Percentiles rank a stretch among this genome's conserved stretches.
Evolutionary conservation across 2,888 invertebrate genomes (phyloP).

Genomic region (Pachymerium ferrugineum): DNA sequence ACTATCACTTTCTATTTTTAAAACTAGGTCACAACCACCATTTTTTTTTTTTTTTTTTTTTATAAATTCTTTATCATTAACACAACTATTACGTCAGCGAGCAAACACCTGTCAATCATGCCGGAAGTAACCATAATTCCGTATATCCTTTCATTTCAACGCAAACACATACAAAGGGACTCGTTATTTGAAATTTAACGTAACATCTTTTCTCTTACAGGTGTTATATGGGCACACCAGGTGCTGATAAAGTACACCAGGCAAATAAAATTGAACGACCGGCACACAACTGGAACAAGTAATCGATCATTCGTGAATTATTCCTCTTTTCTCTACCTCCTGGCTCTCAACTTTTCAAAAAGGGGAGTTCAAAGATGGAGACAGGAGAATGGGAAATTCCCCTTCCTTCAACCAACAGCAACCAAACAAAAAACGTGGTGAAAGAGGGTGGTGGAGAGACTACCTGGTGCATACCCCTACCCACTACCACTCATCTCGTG

Average conservation of each 20-base stretch:
- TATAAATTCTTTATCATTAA: not conserved
- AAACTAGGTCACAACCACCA: conserved; percentile 28
- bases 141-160: too few relatives aligned
- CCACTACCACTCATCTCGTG: too few relatives aligned
- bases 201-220: not conserved
- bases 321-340: too few relatives aligned
- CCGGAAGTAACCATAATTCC: not conserved
- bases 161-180: not conserved
- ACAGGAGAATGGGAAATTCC: not conserved
- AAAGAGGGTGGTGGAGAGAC: not conserved
- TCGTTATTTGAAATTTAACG: not conserved
- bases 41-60: not conserved
- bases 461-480: not conserved
- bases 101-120: not conserved
- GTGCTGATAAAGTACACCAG: not conserved
- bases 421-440: not conserved
- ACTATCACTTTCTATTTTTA: conserved; percentile 22
- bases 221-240: not conserved
- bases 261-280: not conserved
- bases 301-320: conserved; percentile 1
- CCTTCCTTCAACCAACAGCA: not conserved
- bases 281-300: not conserved
- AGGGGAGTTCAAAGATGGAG: too few relatives aligned
- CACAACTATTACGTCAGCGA: not conserved
- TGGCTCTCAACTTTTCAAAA: too few relatives aligned